Evolutionary conservation across 1,140 invertebrate genomes (phyloP).

Genomic region (Bactericera cockerelli): DNA sequence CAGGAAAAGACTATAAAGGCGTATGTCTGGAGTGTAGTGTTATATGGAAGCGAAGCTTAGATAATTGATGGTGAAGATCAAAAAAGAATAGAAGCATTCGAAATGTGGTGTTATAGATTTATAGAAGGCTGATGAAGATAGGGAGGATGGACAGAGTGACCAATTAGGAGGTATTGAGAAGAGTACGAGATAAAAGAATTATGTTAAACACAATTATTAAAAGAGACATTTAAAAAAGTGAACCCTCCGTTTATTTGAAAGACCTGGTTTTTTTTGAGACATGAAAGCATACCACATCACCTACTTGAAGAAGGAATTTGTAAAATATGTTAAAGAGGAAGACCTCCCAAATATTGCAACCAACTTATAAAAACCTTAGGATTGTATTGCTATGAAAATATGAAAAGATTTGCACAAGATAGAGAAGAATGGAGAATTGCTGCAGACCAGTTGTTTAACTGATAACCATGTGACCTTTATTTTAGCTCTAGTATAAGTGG

Average conservation of each 20-base stretch:
- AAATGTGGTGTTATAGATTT: slow-evolving; percentile 24
- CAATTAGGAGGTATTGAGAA: slow-evolving; percentile 14
- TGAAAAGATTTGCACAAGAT: background rate
- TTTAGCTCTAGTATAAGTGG: too few relatives aligned
- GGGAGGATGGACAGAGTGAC: slow-evolving; percentile 11
- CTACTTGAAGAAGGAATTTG: too few relatives aligned
- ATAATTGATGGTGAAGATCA: slow-evolving; percentile 18
- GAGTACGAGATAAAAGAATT: background rate
- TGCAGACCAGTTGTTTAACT: background rate
- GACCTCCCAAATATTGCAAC: background rate
- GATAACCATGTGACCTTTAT: too few relatives aligned
- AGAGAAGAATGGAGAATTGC: background rate
- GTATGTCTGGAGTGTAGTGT: background rate
- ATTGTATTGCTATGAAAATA: background rate
- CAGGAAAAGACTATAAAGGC: slow-evolving; percentile 9
- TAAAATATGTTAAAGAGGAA: too few relatives aligned
- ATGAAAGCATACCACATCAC: background rate
- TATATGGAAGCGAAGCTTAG: slow-evolving; percentile 20
- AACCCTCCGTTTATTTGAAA: too few relatives aligned
- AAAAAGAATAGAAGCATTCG: slow-evolving; percentile 21
- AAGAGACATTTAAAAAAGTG: slow-evolving; percentile 4
- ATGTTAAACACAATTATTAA: slow-evolving; percentile 5
- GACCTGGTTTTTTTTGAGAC: too few relatives aligned
- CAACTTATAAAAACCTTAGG: too few relatives aligned
- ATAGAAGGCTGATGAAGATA: slow-evolving; percentile 19